Evolutionary conservation across 2,113 vertebrate genomes (phyloP).

Genomic region (Mesitornis unicolor): DNA sequence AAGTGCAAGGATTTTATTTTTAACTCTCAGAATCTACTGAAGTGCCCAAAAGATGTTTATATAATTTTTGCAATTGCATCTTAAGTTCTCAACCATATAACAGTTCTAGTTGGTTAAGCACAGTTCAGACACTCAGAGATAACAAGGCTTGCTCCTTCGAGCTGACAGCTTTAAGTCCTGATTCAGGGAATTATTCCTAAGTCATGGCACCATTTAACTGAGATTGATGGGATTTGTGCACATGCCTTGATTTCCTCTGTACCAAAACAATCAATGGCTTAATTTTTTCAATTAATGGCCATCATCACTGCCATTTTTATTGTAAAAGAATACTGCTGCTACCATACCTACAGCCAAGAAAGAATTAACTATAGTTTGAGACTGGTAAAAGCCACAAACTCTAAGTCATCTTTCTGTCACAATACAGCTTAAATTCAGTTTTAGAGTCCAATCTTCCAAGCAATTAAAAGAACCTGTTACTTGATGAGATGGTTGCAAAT

Average conservation of each 20-base stretch:
- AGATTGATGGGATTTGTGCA: neutral
- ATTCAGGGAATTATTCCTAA: slow-evolving; percentile 4
- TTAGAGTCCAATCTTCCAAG: neutral
- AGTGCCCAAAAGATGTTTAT: neutral
- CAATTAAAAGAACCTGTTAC: neutral
- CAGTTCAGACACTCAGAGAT: neutral
- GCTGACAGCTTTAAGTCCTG: neutral
- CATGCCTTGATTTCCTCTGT: neutral
- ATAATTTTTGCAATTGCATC: neutral
- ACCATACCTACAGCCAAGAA: neutral
- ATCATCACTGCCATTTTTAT: neutral
- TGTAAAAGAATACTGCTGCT: neutral
- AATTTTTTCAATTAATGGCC: neutral
- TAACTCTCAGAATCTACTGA: neutral
- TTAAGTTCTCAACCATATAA: neutral
- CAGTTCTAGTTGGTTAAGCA: neutral
- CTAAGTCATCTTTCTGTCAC: neutral
- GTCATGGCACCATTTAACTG: neutral
- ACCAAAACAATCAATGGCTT: neutral
- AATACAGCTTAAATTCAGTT: neutral
- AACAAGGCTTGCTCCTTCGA: neutral
- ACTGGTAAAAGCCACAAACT: neutral
- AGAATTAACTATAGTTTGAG: neutral
- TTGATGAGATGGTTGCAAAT: neutral
- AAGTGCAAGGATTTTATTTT: neutral